Conservation (phyloP, 2,113 vertebrate species). For the Euleptes europaea region DNA sequence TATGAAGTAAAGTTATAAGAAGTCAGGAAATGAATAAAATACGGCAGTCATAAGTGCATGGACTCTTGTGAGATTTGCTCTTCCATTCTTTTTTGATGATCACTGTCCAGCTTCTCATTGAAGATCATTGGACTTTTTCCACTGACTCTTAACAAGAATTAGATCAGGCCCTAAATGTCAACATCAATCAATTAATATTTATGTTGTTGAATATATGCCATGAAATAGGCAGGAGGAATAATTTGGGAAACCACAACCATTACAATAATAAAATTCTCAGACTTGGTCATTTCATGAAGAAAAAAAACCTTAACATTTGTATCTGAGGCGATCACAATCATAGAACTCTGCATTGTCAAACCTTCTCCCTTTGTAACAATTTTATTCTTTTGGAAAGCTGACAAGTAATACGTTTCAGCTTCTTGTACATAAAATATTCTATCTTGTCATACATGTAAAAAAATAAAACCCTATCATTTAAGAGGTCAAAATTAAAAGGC, state of each 20-base stretch:
- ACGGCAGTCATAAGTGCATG: conserved; percentile 62
- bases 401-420: conserved; percentile 54
- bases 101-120: conserved; percentile 63
- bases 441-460: conserved; percentile 33
- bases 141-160: conserved; percentile 67
- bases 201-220: conserved; percentile 64
- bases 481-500: conserved; percentile 51
- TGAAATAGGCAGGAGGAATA: conserved; percentile 67
- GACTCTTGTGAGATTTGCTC: conserved; percentile 48
- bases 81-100: conserved; percentile 61
- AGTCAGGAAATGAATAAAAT: conserved; percentile 45
- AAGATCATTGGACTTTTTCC: conserved; percentile 69
- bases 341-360: conserved; percentile 57
- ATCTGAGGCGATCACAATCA: conserved; percentile 53
- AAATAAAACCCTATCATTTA: conserved; percentile 47
- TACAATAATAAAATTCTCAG: conserved; percentile 61
- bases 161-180: conserved; percentile 68
- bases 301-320: conserved; percentile 59
- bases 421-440: conserved; percentile 41
- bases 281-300: conserved; percentile 61
- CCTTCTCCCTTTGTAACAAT: conserved; percentile 36
- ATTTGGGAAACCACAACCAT: conserved; percentile 50
- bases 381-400: conserved; percentile 36
- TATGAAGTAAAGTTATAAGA: conserved; percentile 38
- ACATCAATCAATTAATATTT: conserved; percentile 69